phyloP scores from a whole-genome alignment of 1,140 invertebrate species.

The Pseudoatta argentina region DNA sequence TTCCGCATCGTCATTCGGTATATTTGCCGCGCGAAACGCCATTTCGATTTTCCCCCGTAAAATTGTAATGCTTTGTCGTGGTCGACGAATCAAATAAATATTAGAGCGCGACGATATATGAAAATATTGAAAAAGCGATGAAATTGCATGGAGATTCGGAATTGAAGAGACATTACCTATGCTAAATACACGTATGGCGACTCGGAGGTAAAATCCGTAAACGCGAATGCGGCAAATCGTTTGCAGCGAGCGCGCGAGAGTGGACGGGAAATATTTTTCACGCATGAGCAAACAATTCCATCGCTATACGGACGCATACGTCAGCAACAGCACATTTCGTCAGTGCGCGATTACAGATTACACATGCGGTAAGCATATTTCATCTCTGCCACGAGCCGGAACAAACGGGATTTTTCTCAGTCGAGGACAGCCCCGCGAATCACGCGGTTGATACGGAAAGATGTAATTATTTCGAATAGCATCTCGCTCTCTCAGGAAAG shows the following conservation, averaged over 20 bases:
- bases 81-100: constrained; percentile 47
- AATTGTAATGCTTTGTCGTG: constrained; percentile 44
- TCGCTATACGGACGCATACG: neutral
- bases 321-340: constrained; percentile 6
- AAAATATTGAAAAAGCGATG: constrained; percentile 53
- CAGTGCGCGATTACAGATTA: constrained; percentile 20
- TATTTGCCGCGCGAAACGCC: constrained; percentile 38
- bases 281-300: constrained; percentile 14
- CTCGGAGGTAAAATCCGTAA: neutral
- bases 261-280: constrained; percentile 45
- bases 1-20: constrained; percentile 53
- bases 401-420: constrained; percentile 41
- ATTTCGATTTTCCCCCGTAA: constrained; percentile 37
- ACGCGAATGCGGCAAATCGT: constrained; percentile 2
- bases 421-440: constrained; percentile 26
- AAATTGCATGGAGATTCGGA: constrained; percentile 1
- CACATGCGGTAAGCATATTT: constrained; percentile 18
- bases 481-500: neutral
- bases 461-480: constrained; percentile 51
- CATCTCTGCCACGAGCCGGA: constrained; percentile 13
- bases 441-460: constrained; percentile 36
- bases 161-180: constrained; percentile 16
- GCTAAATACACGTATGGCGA: neutral
- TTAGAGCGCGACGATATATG: constrained; percentile 23
- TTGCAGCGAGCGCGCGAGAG: neutral